phyloP scores from a whole-genome alignment of 1,140 invertebrate genomes.

The Agrypnia vestita region DNA sequence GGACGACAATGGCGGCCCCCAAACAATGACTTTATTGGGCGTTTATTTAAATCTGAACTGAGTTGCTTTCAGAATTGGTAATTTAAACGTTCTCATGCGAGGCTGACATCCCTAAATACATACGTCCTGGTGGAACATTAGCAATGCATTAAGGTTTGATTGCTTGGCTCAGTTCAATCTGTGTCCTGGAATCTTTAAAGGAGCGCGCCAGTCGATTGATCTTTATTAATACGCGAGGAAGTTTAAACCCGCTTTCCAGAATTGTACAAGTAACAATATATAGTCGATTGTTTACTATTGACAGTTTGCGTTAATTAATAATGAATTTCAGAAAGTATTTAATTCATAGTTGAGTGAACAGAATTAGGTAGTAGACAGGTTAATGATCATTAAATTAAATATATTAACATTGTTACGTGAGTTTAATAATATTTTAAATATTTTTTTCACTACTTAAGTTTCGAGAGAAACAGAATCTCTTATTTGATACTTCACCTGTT shows the following conservation, averaged over 20 bases:
- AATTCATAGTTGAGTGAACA: no score
- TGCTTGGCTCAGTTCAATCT: conserved; percentile 47
- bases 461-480: no score
- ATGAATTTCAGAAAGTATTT: no score
- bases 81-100: conserved; percentile 20
- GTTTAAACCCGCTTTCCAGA: neutral
- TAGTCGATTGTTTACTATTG: no score
- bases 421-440: no score
- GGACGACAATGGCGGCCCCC: neutral
- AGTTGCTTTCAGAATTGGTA: neutral
- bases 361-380: no score
- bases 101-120: conserved; percentile 1
- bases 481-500: no score
- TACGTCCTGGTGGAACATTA: conserved; percentile 53
- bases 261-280: no score
- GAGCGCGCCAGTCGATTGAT: conserved; percentile 21
- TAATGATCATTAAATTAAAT: no score
- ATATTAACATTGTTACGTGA: no score
- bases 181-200: conserved; percentile 44
- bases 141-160: conserved; percentile 60
- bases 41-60: conserved; percentile 20
- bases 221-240: conserved; percentile 6
- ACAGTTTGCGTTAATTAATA: no score
- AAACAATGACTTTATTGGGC: conserved; percentile 38
- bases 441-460: no score